Base-by-base conservation (phyloP, 2,888 invertebrate species). In the Andrena bicolor region DNA sequence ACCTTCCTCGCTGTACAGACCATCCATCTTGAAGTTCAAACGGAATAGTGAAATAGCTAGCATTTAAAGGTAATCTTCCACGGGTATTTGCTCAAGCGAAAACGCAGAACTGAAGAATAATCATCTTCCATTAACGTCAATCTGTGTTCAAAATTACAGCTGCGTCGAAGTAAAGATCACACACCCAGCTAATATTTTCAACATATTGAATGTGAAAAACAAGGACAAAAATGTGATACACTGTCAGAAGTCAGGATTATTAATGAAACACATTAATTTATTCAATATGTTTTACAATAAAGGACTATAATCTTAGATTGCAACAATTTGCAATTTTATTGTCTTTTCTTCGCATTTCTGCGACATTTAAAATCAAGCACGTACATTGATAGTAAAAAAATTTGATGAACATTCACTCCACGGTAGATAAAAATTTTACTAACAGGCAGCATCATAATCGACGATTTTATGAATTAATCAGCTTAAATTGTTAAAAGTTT, bases 41-140 rank as follows among this genome's bases (percentile, higher is more conserved):
- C 68, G 71, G 66, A 80, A 80, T 68, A 23, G 70, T 10, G 61
- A 63, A 80, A 71, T 68, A 71, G 56, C 61, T 63, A 26, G 71
- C 75, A 71, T 80, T 80, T 70, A 70, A 71, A 75, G 80, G 58
- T 80, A 75, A 82, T 70, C 63, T 80, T 68, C 32, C 66, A n/a
- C 63, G 23, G 30, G 48, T 51, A n/a, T 70, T 76, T 80, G 26
- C 58, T 23, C 30, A 63, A 60, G 56, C 48, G 56, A 51, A 75
- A 72, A 64, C 30, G n/a, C 26, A 20, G n/a, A 48, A 28, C 7
- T 16, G 60, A 69, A 48, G 20, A 56, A 53, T 70, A 80, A 63
- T 60, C 41, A 48, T 48, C 26, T 30, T 30, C 53, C 58, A 51
- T 60, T 74, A 73, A 53, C 28, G 41, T 23, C 20, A 2, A 8